phyloP scores from a whole-genome alignment of 2,797 vertebrate genomes.

The Eulemur rubriventer region DNA sequence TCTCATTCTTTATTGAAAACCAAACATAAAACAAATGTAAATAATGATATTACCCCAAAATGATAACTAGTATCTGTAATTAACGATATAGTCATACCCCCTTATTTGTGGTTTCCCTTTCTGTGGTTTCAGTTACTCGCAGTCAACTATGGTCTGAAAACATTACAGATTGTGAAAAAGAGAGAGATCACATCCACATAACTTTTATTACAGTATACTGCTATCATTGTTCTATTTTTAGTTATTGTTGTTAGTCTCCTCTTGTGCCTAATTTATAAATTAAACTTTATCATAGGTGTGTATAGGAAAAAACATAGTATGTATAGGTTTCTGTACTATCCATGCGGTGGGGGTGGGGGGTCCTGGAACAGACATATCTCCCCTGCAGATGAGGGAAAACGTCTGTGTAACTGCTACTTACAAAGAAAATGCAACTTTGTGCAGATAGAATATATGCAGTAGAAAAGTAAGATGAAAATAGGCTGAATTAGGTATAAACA shows the following conservation, averaged over 20 bases:
- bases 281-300: not conserved
- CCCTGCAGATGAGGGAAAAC: not conserved
- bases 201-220: not conserved
- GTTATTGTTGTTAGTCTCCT: not conserved
- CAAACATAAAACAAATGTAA: constrained; percentile 30
- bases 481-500: not conserved
- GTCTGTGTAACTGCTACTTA: not conserved
- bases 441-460: not conserved
- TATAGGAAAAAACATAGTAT: not conserved
- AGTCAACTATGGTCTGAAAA: not conserved
- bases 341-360: not conserved
- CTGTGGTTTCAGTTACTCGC: not conserved
- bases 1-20: constrained; percentile 27
- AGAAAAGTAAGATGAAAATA: constrained; percentile 16
- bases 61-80: constrained; percentile 27
- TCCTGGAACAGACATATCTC: not conserved
- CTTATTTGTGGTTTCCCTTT: not conserved
- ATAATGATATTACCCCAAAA: not conserved
- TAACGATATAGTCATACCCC: not conserved
- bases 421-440: not conserved
- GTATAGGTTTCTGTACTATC: not conserved
- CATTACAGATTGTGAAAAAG: not conserved
- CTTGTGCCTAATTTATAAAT: not conserved
- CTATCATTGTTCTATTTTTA: not conserved
- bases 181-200: not conserved